Evolutionary conservation across 2,113 vertebrate species (phyloP).

Genomic region (Phaethornis superciliosus): DNA sequence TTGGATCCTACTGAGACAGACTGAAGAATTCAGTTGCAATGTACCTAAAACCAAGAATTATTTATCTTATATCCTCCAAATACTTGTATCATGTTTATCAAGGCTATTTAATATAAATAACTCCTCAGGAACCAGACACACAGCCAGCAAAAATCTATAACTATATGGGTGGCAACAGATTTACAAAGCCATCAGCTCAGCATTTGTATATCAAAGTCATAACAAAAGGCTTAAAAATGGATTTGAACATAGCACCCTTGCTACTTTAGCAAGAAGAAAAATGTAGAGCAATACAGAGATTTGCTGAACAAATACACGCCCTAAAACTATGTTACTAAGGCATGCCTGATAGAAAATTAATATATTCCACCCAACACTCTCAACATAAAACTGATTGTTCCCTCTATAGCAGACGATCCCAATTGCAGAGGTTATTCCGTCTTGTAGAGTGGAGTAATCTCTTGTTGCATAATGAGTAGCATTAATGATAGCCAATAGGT

Average conservation of each 20-base stretch:
- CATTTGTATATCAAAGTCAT: background rate
- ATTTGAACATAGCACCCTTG: background rate
- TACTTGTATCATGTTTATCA: background rate
- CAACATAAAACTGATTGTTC: background rate
- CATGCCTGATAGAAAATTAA: background rate
- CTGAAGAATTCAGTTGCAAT: background rate
- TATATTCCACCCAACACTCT: background rate
- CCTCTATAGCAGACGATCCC: background rate
- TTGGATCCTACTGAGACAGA: background rate
- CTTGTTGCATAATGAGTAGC: background rate
- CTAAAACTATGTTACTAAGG: background rate
- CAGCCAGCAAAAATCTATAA: background rate
- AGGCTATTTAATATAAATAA: constrained; percentile 19
- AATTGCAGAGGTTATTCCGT: background rate
- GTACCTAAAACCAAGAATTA: background rate
- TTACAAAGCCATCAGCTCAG: background rate
- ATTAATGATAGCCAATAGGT: background rate
- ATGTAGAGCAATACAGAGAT: background rate
- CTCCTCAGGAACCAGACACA: background rate
- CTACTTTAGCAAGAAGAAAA: background rate
- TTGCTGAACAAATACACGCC: background rate
- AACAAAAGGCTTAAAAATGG: background rate
- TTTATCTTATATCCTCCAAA: background rate
- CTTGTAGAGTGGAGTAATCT: background rate
- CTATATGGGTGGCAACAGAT: background rate